A percentile compares a stretch with the other conserved stretches of the same genome.
Evolutionary conservation across 2,113 vertebrate genomes (phyloP).

Genomic region (Motacilla tschutschensis): DNA sequence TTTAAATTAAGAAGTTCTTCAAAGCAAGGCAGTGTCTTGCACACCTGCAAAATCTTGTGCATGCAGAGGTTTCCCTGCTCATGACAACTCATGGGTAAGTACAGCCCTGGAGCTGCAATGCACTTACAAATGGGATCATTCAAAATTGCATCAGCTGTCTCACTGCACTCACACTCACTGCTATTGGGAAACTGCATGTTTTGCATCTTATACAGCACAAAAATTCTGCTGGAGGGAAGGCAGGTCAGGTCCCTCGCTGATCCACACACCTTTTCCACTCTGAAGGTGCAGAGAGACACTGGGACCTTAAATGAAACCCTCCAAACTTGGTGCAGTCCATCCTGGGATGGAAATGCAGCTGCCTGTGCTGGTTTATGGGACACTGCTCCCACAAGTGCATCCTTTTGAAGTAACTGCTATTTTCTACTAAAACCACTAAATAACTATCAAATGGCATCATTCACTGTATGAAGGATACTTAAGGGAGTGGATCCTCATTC

Average conservation of each 20-base stretch:
- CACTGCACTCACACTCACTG: not conserved
- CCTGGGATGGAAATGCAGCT: not conserved
- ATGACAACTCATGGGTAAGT: not conserved
- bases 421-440: not conserved
- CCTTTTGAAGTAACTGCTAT: not conserved
- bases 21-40: not conserved
- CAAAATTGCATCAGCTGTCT: not conserved
- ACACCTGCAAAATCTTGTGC: not conserved
- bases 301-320: not conserved
- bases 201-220: not conserved
- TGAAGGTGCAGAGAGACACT: not conserved
- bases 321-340: not conserved
- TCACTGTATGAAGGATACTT: not conserved
- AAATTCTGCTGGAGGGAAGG: not conserved
- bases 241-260: not conserved
- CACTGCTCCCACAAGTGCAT: not conserved
- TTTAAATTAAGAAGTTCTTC: not conserved
- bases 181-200: not conserved
- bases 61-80: not conserved
- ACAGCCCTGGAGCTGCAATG: not conserved
- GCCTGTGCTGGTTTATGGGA: not conserved
- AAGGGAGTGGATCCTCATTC: not conserved
- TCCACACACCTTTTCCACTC: rapidly evolving
- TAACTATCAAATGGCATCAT: not conserved
- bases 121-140: not conserved